Evolutionary conservation across 2,888 invertebrate species (phyloP), one percentile per base, ranked within the genome.

Genomic region (Griposia aprilina): DNA sequence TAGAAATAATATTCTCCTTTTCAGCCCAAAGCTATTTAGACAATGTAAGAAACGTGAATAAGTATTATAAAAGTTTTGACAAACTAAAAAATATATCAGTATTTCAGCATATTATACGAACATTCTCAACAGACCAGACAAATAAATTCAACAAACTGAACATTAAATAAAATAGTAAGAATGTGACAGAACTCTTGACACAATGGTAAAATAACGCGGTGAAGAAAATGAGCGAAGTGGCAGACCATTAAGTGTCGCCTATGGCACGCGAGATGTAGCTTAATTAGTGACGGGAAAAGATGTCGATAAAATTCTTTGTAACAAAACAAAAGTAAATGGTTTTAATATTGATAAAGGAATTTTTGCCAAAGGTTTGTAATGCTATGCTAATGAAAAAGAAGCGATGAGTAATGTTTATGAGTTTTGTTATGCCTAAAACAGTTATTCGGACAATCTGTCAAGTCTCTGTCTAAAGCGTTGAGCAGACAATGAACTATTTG

Each of bases 241-340:
- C 89, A 89, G 91, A 87, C 94, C 94, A 94, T 95, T 95, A 94
- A 93, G 94, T 93, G 93, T 93, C 92, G 93, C 93, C 93, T 91
- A 88, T 84, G 82, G 89, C 89, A 91, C 90, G 91, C 90, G 88
- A 91, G 78, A 80, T 81, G 87, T 73, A 83, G 80, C 78, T 82
- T 80, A 83, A 68, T 13, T 87, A 90, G 88, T 74, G 87, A 80
- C 66, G 87, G 66, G 13, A 48, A 2, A 63, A 5, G 55, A 30
- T 78, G 30, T 84, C 85, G 83, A 84, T 82, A 69, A 74, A 74
- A 17, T 48, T 69, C 20, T 7, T 13, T 6, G 4, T 1, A 59
- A 30, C 11, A 30, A n/a, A 66, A 15, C n/a, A n/a, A 23, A 26
- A 2, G 0, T 41, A 17, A 11, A 20, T 52, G 52, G 8, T 23